Percentiles rank a stretch among this genome's conserved stretches.
Evolutionary conservation across 2,113 vertebrate genomes (phyloP).

Genomic region (Serilophus lunatus): DNA sequence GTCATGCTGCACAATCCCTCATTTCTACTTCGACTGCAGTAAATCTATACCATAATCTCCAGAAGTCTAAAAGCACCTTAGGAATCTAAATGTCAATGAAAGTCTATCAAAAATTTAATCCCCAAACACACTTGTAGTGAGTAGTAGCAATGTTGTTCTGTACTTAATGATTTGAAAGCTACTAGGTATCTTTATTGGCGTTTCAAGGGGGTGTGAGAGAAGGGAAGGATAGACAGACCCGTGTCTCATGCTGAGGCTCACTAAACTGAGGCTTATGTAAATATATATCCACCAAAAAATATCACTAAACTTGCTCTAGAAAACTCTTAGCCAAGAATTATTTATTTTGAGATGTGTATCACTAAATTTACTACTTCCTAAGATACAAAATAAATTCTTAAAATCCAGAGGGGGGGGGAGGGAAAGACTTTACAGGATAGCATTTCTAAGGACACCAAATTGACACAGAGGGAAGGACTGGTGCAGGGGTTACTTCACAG

Average conservation of each 20-base stretch:
- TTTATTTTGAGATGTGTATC: neutral
- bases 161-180: neutral
- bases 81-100: neutral
- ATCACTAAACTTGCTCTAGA: neutral
- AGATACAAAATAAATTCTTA: neutral
- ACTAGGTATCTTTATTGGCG: neutral
- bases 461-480: neutral
- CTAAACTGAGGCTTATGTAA: neutral
- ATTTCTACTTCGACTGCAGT: neutral
- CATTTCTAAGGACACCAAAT: neutral
- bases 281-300: accelerated
- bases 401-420: accelerated
- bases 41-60: neutral
- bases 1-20: neutral
- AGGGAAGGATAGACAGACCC: neutral
- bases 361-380: neutral
- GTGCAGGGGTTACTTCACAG: neutral
- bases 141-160: neutral
- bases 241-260: neutral
- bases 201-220: neutral
- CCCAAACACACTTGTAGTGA: neutral
- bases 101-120: neutral
- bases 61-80: neutral
- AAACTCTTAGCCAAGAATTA: neutral
- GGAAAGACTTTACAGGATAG: neutral